Percentiles rank a stretch among this genome's conserved stretches.
Evolutionary conservation across 2,113 vertebrate species (phyloP).

Genomic region (Theristicus caerulescens): DNA sequence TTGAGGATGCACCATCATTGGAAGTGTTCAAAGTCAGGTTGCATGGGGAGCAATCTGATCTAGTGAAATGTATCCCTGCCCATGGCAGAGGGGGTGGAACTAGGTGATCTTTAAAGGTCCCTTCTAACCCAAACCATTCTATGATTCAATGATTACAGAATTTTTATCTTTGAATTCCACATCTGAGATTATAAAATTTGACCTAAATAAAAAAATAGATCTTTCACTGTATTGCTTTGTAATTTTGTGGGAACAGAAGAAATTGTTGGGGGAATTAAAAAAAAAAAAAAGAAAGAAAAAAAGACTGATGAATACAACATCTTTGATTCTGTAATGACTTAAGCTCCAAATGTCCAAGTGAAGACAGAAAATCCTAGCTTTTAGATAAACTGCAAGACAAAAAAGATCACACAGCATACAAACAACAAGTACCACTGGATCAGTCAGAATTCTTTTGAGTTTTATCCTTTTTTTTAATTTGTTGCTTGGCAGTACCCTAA

Average conservation of each 20-base stretch:
- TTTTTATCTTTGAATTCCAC: neutral
- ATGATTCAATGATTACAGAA: neutral
- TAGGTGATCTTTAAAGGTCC: neutral
- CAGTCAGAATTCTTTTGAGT: neutral
- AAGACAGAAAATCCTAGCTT: neutral
- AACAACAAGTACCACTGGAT: neutral
- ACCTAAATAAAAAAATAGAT: neutral
- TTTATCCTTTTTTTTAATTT: neutral
- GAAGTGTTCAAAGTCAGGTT: neutral
- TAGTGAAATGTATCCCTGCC: accelerated
- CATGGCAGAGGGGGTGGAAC: neutral
- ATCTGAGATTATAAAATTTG: neutral
- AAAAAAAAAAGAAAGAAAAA: neutral
- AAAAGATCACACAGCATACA: neutral
- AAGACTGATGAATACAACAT: neutral
- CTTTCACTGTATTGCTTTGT: neutral
- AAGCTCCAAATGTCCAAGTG: neutral
- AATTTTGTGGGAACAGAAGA: neutral
- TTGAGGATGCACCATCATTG: neutral
- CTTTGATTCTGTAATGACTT: neutral
- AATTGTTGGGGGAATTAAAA: neutral
- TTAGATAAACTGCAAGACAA: neutral
- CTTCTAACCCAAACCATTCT: neutral
- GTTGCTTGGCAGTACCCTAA: neutral
- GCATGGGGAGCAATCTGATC: neutral